Conservation (phyloP, 1,140 invertebrate genomes). For the Drosophila pandora region DNA sequence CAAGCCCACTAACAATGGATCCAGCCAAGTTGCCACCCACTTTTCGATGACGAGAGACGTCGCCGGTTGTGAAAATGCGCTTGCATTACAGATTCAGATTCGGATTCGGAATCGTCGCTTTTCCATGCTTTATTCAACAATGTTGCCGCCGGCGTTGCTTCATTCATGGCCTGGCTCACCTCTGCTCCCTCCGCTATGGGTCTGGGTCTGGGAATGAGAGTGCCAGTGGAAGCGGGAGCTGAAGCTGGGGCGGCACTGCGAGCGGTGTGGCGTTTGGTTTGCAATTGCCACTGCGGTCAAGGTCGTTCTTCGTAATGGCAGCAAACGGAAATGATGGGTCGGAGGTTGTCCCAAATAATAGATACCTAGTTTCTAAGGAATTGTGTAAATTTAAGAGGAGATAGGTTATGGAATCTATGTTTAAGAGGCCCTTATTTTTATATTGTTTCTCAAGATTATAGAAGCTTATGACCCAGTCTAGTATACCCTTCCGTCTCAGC, state of each 20-base stretch:
- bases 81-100: constrained; percentile 3
- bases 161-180: constrained; percentile 43
- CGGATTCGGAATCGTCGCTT: constrained; percentile 3
- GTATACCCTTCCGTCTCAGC: constrained; percentile 18
- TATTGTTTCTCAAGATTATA: neutral
- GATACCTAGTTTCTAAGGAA: neutral
- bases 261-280: neutral
- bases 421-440: too few species aligned
- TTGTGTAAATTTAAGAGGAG: too few species aligned
- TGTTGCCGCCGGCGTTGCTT: constrained; percentile 49
- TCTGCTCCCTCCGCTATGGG: neutral
- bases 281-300: constrained; percentile 63
- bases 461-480: neutral
- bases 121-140: constrained; percentile 68
- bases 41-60: constrained; percentile 32
- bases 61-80: constrained; percentile 46
- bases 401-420: too few species aligned
- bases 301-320: constrained; percentile 52
- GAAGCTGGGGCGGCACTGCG: too few species aligned
- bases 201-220: constrained; percentile 12
- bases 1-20: constrained; percentile 51
- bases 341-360: neutral
- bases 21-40: constrained; percentile 49
- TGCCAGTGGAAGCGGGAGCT: neutral
- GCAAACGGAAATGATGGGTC: constrained; percentile 14